These are phyloP conservation scores for Amia ocellicauda DNA, from an alignment of 2,113 vertebrate species.

Conservation along the genomic window DNA sequence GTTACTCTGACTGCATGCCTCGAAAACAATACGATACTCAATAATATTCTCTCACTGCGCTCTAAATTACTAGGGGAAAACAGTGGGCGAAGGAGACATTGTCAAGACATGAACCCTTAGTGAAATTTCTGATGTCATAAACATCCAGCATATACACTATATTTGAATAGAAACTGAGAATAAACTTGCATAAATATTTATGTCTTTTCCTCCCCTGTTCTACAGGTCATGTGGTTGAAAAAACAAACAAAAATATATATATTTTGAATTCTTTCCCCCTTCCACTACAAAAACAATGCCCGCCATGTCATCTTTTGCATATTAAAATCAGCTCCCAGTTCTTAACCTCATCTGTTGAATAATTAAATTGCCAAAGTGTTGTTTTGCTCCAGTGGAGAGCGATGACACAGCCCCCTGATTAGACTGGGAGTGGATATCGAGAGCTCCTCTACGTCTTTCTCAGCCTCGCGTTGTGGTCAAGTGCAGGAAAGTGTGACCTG, in stretches of 20 bases:
- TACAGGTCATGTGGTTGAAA: too few species aligned
- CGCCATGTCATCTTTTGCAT: constrained; percentile 38
- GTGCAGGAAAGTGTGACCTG: constrained; percentile 63
- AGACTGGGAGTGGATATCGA: constrained; percentile 45
- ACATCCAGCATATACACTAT: constrained; percentile 46
- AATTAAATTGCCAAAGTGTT: constrained; percentile 35
- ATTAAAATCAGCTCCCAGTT: constrained; percentile 35
- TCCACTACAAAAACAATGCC: constrained; percentile 27
- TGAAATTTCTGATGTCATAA: constrained; percentile 14
- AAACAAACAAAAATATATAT: too few species aligned
- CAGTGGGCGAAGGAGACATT: constrained; percentile 43
- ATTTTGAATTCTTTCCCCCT: too few species aligned
- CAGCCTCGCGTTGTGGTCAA: constrained; percentile 58
- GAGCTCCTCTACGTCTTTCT: constrained; percentile 53
- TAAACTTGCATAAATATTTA: constrained; percentile 30
- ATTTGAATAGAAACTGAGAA: constrained; percentile 30
- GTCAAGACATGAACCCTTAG: constrained; percentile 36
- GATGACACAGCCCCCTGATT: constrained; percentile 43
- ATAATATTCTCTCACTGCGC: constrained; percentile 51
- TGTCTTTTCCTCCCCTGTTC: constrained; percentile 8
- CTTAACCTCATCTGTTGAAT: constrained; percentile 40
- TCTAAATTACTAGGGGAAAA: constrained; percentile 52
- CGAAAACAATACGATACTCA: constrained; percentile 22
- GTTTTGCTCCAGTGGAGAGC: constrained; percentile 28
- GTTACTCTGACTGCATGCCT: background rate